phyloP scores from a whole-genome alignment of 23 tunicate species.

The Ascidia mentula region DNA sequence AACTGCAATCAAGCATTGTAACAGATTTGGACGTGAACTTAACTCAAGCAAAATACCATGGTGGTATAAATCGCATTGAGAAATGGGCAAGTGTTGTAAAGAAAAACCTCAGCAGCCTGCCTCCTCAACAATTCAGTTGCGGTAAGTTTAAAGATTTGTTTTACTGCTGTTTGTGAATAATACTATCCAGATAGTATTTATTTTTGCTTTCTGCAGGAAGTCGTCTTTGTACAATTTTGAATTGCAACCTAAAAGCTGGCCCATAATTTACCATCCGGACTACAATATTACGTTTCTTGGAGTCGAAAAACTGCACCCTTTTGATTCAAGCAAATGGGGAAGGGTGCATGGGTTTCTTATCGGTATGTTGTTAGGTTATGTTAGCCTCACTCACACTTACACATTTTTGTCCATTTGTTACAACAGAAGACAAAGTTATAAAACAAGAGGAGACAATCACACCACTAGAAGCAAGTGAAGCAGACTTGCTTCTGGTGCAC shows the following conservation, averaged over 20 bases:
- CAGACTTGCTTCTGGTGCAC: conserved; percentile 55
- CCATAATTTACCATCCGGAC: conserved; percentile 54
- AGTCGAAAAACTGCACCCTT: conserved; percentile 85
- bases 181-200: too few relatives aligned
- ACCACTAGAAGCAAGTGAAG: conserved; percentile 61
- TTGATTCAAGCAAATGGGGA: conserved; percentile 96
- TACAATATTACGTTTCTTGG: conserved; percentile 75
- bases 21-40: too few relatives aligned
- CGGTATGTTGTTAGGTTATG: conserved; percentile 21
- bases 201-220: background rate
- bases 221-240: conserved; percentile 14
- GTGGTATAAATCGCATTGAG: too few relatives aligned
- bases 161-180: too few relatives aligned
- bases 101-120: too few relatives aligned
- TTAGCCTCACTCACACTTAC: background rate
- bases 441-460: conserved; percentile 7
- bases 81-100: too few relatives aligned
- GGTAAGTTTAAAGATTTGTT: too few relatives aligned
- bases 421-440: conserved; percentile 15
- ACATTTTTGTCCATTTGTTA: background rate
- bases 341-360: conserved; percentile 41
- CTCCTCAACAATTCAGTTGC: too few relatives aligned
- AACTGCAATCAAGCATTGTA: too few relatives aligned
- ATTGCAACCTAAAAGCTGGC: conserved; percentile 38
- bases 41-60: too few relatives aligned